Evolutionary conservation across 2,797 vertebrate species (phyloP).

Genomic region (Phylloscopus collybita): DNA sequence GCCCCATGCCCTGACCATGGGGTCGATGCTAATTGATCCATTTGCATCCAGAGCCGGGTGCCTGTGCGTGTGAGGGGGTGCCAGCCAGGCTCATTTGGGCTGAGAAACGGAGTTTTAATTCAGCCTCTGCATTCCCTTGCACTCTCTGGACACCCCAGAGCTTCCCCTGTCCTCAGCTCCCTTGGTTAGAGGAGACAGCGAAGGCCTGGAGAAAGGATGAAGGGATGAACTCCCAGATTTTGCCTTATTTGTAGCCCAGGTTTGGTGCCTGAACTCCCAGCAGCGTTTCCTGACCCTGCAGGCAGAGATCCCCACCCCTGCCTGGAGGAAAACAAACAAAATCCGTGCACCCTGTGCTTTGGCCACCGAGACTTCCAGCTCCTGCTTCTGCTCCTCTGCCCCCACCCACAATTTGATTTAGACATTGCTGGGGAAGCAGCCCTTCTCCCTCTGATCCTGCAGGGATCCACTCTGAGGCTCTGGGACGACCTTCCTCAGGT

Average conservation of each 20-base stretch:
- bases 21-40: neutral
- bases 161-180: accelerated
- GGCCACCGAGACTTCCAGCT: neutral
- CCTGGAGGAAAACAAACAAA: neutral
- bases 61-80: neutral
- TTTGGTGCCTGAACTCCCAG: neutral
- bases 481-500: neutral
- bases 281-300: neutral
- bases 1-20: neutral
- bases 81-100: neutral
- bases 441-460: neutral
- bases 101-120: neutral
- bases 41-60: neutral
- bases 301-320: neutral
- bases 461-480: neutral
- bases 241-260: neutral
- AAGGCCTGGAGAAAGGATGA: neutral
- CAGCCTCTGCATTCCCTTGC: neutral
- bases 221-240: neutral
- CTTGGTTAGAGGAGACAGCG: accelerated
- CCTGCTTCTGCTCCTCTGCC: neutral
- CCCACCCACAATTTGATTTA: neutral
- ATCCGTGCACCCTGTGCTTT: neutral
- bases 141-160: neutral
- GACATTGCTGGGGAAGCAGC: neutral